Evolutionary conservation across 2,888 invertebrate genomes (phyloP).

Genomic region (Vannuccia rotundouncinata): DNA sequence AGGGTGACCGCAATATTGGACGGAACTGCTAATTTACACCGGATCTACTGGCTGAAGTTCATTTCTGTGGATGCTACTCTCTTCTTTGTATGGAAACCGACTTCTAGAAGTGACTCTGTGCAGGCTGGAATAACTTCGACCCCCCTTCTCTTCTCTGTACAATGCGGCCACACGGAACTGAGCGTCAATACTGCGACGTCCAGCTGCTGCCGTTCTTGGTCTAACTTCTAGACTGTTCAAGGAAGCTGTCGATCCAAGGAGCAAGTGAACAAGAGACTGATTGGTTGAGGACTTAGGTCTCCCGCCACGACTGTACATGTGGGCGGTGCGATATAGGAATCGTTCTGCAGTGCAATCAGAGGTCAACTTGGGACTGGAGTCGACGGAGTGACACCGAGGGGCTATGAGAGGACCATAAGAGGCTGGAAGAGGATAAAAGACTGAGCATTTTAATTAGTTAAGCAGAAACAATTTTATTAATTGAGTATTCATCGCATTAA

Average conservation of each 20-base stretch:
- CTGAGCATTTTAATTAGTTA: not conserved
- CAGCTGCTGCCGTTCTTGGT: not conserved
- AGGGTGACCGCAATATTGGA: too few relatives aligned
- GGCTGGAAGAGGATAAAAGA: not conserved
- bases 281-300: not conserved
- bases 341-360: not conserved
- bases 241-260: not conserved
- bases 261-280: not conserved
- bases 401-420: not conserved
- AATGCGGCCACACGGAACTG: too few relatives aligned
- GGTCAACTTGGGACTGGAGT: not conserved
- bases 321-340: constrained; percentile 15
- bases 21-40: too few relatives aligned
- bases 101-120: too few relatives aligned
- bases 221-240: not conserved
- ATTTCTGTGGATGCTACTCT: too few relatives aligned
- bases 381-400: not conserved
- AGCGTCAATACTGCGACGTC: not conserved
- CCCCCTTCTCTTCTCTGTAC: too few relatives aligned
- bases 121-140: too few relatives aligned
- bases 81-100: too few relatives aligned
- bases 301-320: not conserved
- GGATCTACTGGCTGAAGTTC: too few relatives aligned
- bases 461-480: too few relatives aligned
- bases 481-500: too few relatives aligned